phyloP scores from a whole-genome alignment of 2,113 vertebrate genomes.

The Genyomyrus donnyi region DNA sequence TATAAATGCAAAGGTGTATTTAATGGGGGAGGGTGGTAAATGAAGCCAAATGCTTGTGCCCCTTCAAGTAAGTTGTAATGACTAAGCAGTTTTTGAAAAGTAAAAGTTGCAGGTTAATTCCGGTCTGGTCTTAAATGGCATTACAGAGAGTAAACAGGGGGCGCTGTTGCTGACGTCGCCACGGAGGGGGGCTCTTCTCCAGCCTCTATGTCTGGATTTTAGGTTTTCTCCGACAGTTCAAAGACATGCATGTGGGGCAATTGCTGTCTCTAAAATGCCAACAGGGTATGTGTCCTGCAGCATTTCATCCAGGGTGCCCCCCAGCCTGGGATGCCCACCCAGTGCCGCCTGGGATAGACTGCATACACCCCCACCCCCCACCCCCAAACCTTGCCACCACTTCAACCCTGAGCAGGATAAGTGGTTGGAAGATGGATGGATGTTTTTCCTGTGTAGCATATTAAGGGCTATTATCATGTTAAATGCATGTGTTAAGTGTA shows the following conservation, averaged over 20 bases:
- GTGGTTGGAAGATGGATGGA: not conserved
- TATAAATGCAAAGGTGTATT: not conserved
- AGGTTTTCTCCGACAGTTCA: not conserved
- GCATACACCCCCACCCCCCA: not conserved
- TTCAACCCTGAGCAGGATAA: not conserved
- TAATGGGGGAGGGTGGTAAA: not conserved
- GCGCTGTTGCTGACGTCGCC: not conserved
- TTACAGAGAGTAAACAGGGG: not conserved
- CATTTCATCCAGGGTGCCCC: not conserved
- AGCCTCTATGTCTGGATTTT: not conserved
- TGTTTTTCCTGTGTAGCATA: not conserved
- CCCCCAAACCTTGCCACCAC: not conserved
- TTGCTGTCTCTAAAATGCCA: not conserved
- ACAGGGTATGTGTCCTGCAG: not conserved
- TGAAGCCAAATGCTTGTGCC: not conserved
- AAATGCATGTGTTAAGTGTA: not conserved
- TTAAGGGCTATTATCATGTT: not conserved
- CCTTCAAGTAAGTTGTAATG: not conserved
- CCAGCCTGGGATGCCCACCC: not conserved
- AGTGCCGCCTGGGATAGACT: not conserved
- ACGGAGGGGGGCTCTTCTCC: not conserved
- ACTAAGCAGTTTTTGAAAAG: not conserved
- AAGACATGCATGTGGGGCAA: not conserved
- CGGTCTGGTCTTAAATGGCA: not conserved
- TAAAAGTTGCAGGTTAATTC: not conserved